Conservation (phyloP, 1,140 invertebrate genomes). For the Drosophila auraria region DNA sequence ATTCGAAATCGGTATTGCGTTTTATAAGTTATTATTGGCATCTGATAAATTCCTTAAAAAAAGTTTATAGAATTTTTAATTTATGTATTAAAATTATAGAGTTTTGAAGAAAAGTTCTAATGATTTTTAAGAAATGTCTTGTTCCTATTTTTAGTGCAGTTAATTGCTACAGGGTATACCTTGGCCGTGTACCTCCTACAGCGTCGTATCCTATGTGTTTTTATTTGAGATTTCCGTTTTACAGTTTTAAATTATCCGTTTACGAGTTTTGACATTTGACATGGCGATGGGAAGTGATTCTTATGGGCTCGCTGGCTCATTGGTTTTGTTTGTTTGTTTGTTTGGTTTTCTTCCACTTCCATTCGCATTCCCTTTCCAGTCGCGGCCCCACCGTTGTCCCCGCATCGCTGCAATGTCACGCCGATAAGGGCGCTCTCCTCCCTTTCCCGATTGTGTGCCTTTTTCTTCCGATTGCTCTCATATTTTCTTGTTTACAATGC, state of each 20-base stretch:
- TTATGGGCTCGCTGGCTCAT: conserved; percentile 56
- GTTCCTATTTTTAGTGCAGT: not conserved
- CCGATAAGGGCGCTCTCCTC: conserved; percentile 66
- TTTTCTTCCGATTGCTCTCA: conserved; percentile 53
- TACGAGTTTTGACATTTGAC: conserved; percentile 65
- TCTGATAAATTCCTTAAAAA: too few relatives aligned
- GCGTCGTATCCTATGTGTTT: conserved; percentile 10
- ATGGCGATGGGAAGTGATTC: conserved; percentile 73
- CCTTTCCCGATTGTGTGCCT: conserved; percentile 27
- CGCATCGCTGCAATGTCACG: conserved; percentile 48
- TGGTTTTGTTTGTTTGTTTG: conserved; percentile 49
- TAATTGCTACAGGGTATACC: not conserved
- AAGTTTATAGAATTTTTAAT: too few relatives aligned
- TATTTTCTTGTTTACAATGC: conserved; percentile 61
- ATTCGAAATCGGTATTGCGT: too few relatives aligned
- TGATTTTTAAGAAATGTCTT: not conserved
- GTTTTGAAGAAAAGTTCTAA: too few relatives aligned
- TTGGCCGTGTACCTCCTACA: too few relatives aligned
- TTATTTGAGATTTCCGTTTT: conserved; percentile 75
- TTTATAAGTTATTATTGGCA: too few relatives aligned
- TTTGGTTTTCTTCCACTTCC: conserved; percentile 46
- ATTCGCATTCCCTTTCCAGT: conserved; percentile 9
- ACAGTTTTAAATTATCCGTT: conserved; percentile 40
- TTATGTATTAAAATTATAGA: too few relatives aligned
- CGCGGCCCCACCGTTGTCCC: conserved; percentile 11